A percentile compares a stretch with the other conserved stretches of the same genome.
Conservation (phyloP, 1,140 invertebrate genomes). For the Bombyx mandarina region DNA sequence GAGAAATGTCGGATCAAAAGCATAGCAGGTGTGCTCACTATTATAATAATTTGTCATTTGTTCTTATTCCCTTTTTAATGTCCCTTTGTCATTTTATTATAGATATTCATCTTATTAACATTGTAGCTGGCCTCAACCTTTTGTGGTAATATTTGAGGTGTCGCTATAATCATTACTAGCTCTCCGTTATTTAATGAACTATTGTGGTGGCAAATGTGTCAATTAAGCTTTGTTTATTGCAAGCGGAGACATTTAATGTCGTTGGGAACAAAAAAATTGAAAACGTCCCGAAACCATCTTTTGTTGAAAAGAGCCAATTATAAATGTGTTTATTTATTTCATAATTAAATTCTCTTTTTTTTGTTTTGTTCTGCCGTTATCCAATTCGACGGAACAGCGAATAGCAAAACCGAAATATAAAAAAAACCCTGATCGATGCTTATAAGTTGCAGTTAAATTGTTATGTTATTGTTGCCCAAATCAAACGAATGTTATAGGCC, state of each 20-base stretch:
- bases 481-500: slow-evolving; percentile 47
- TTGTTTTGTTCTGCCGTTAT: neutral
- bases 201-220: slow-evolving; percentile 16
- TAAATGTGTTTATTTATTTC: neutral
- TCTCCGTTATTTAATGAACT: slow-evolving; percentile 5
- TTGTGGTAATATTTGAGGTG: slow-evolving; percentile 26
- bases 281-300: neutral
- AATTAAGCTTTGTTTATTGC: slow-evolving; percentile 12
- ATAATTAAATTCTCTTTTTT: neutral
- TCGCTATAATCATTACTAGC: slow-evolving; percentile 16
- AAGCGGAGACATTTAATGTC: neutral
- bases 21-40: slow-evolving; percentile 65
- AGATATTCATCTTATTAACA: slow-evolving; percentile 28
- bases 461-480: slow-evolving; percentile 50
- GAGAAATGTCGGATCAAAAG: slow-evolving; percentile 68
- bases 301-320: slow-evolving; percentile 3
- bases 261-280: neutral
- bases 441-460: slow-evolving; percentile 9
- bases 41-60: slow-evolving; percentile 68
- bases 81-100: slow-evolving; percentile 39
- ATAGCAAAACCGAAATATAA: neutral
- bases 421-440: slow-evolving; percentile 13
- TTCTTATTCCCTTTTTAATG: slow-evolving; percentile 41
- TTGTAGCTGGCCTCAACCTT: slow-evolving; percentile 16
- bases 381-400: neutral